Evolutionary conservation across 2,797 vertebrate species (phyloP).

Genomic region (Poecilia gillii): DNA sequence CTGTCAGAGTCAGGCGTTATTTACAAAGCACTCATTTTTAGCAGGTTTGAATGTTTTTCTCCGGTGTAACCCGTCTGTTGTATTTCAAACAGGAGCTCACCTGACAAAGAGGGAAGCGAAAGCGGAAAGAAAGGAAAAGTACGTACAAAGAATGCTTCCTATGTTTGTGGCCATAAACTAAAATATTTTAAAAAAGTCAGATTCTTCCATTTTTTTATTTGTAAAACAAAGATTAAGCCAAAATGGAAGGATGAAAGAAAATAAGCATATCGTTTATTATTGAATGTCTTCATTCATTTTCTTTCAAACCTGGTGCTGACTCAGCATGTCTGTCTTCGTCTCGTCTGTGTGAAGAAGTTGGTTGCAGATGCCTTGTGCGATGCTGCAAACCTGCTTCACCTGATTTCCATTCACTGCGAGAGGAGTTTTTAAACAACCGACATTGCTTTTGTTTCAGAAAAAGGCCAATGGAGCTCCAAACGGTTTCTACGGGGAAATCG

Average conservation of each 20-base stretch:
- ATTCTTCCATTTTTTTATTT: background rate
- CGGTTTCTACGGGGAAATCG: slow-evolving; percentile 97
- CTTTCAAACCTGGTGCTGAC: background rate
- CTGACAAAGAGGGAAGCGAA: slow-evolving; percentile 93
- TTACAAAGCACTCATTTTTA: slow-evolving; percentile 1
- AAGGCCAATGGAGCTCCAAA: slow-evolving; percentile 95
- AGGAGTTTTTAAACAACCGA: background rate
- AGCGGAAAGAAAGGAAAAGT: slow-evolving; percentile 81
- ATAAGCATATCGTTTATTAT: too few relatives aligned
- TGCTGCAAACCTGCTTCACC: background rate
- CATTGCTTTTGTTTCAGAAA: slow-evolving; percentile 82
- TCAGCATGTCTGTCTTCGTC: background rate
- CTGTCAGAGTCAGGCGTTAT: background rate
- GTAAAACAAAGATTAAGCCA: background rate
- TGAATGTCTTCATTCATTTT: background rate
- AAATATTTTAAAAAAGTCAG: background rate
- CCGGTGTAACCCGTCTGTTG: background rate
- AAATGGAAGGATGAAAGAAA: background rate
- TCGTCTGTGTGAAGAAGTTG: background rate
- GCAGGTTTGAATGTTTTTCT: background rate
- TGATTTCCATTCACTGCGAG: background rate
- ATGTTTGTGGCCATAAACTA: background rate
- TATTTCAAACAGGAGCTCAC: slow-evolving; percentile 86
- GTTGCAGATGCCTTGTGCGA: background rate
- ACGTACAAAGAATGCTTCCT: slow-evolving; percentile 21